Evolutionary conservation across 1,140 invertebrate genomes (phyloP).

Genomic region (Ceratosolen solmsi): DNA sequence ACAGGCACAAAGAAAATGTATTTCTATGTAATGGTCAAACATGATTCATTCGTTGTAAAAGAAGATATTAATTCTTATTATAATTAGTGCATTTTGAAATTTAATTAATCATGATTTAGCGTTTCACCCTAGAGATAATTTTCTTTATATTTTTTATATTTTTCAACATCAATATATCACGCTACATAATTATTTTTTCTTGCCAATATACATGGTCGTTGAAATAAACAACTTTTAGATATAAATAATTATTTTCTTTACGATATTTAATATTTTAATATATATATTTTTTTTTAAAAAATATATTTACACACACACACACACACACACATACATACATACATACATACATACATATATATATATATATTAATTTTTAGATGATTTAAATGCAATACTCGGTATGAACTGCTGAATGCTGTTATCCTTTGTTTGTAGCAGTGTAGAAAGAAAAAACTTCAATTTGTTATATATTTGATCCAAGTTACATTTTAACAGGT

Average conservation of each 20-base stretch:
- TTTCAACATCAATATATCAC: background rate
- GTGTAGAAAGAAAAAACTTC: background rate
- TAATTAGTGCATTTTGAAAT: background rate
- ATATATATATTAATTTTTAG: slow-evolving; percentile 31
- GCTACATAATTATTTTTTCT: background rate
- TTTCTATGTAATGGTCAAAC: slow-evolving; percentile 6
- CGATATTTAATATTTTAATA: background rate
- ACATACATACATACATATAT: too few species aligned
- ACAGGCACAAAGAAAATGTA: background rate
- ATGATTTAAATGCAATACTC: slow-evolving; percentile 26
- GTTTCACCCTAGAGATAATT: too few species aligned
- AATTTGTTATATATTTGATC: background rate
- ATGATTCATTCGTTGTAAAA: slow-evolving; percentile 26
- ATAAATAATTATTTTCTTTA: background rate
- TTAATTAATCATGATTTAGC: background rate
- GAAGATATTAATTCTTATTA: background rate
- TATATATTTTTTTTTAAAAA: too few species aligned
- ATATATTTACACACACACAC: too few species aligned
- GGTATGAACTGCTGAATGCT: slow-evolving; percentile 20
- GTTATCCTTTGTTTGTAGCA: background rate
- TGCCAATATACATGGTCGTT: too few species aligned
- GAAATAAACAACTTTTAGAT: background rate
- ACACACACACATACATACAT: too few species aligned
- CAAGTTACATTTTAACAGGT: background rate
- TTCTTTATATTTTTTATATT: background rate